Conservation (phyloP, 2,888 invertebrate species). For the Agrochola circellaris region DNA sequence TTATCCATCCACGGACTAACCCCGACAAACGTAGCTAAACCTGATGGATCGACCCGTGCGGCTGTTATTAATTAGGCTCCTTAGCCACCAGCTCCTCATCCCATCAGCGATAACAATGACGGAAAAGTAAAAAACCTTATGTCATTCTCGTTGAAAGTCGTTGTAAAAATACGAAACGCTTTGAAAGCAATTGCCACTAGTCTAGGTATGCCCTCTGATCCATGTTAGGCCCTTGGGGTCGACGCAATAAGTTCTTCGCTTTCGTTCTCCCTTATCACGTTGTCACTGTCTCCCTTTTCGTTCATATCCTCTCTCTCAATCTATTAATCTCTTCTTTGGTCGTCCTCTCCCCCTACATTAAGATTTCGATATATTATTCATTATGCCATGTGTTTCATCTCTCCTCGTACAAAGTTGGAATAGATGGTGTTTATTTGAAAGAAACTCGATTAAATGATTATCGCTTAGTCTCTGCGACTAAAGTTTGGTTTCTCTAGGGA, state of each 20-base stretch:
- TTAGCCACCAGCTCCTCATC: no score
- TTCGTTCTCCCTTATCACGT: no score
- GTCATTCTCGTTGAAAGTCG: background rate
- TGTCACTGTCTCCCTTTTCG: background rate
- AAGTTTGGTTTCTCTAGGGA: slow-evolving; percentile 11
- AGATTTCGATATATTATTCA: background rate
- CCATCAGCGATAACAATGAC: background rate
- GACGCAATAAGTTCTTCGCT: background rate
- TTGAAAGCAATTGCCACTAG: background rate
- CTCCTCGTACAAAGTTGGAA: background rate
- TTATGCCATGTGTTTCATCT: background rate
- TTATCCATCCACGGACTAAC: no score
- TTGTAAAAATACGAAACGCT: background rate
- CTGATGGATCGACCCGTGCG: no score
- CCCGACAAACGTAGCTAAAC: no score
- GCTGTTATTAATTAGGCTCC: no score
- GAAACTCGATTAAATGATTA: background rate
- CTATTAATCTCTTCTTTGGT: background rate
- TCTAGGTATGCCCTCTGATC: background rate
- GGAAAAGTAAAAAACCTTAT: background rate
- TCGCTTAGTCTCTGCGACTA: background rate
- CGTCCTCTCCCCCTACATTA: background rate
- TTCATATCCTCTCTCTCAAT: background rate
- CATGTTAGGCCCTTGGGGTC: background rate
- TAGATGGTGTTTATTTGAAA: slow-evolving; percentile 5